Percentiles rank a stretch among this genome's conserved stretches.
Evolutionary conservation across 2,797 vertebrate species (phyloP).

Genomic region (Schizopygopsis malacanthus): DNA sequence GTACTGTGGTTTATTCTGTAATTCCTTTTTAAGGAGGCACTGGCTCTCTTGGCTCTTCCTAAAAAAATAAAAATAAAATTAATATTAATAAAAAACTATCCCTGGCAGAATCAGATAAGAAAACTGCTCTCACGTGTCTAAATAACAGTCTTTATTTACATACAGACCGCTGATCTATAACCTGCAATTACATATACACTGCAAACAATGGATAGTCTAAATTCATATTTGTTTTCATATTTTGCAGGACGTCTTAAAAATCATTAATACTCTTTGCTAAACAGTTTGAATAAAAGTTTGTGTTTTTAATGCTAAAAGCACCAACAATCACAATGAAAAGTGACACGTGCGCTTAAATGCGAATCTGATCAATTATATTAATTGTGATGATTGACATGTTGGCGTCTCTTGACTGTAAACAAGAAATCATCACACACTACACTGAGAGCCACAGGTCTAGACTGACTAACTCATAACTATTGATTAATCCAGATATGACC

Average conservation of each 20-base stretch:
- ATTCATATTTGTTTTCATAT: not conserved
- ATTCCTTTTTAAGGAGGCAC: not conserved
- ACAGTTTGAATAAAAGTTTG: not conserved
- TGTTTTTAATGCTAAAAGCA: not conserved
- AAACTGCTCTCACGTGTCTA: not conserved
- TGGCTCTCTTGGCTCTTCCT: not conserved
- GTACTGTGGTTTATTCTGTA: not conserved
- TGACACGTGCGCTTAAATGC: not conserved
- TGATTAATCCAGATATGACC: not conserved
- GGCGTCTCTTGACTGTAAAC: not conserved
- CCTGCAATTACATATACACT: not conserved
- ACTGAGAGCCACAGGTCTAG: not conserved
- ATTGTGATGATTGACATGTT: not conserved
- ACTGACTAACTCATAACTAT: not conserved
- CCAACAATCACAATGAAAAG: not conserved
- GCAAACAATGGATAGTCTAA: not conserved
- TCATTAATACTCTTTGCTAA: not conserved
- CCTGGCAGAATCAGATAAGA: not conserved
- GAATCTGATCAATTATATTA: not conserved
- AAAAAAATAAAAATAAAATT: no score
- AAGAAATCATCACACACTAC: not conserved
- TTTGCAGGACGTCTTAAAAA: not conserved
- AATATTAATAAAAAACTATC: no score
- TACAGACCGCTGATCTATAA: not conserved
- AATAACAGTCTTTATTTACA: not conserved